phyloP scores from a whole-genome alignment of 2,888 invertebrate genomes.

The Mythimna lalbum region DNA sequence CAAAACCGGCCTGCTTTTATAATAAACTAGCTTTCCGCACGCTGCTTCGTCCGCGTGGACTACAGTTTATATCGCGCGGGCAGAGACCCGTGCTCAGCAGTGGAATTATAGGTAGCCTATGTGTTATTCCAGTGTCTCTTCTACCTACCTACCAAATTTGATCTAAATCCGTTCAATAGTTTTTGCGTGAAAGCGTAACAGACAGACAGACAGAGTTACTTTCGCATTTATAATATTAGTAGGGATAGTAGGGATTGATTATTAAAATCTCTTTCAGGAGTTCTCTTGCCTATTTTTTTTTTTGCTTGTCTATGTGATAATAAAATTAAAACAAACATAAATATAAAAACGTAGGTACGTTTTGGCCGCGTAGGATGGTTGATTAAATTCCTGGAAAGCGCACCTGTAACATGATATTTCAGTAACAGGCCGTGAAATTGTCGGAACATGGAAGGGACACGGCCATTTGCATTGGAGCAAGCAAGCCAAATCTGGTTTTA shows the following conservation, averaged over 20 bases:
- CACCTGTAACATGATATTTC: slow-evolving; percentile 43
- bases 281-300: not conserved
- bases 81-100: too few relatives aligned
- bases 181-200: too few relatives aligned
- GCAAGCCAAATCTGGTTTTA: not conserved
- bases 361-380: not conserved
- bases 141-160: too few relatives aligned
- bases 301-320: not conserved
- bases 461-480: not conserved
- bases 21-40: too few relatives aligned
- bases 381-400: slow-evolving; percentile 35
- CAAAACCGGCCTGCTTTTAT: not conserved
- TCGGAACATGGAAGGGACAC: slow-evolving; percentile 39
- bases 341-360: not conserved
- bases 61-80: too few relatives aligned
- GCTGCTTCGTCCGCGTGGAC: too few relatives aligned
- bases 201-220: too few relatives aligned
- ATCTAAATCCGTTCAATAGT: too few relatives aligned
- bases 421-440: slow-evolving; percentile 49
- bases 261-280: not conserved
- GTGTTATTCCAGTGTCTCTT: too few relatives aligned
- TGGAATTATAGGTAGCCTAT: too few relatives aligned
- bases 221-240: too few relatives aligned
- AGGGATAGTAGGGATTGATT: too few relatives aligned
- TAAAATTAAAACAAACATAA: not conserved